Evolutionary conservation across 1,140 invertebrate genomes (phyloP), one percentile per base, ranked within the genome.

Genomic region (Cheumatopsyche charites): DNA sequence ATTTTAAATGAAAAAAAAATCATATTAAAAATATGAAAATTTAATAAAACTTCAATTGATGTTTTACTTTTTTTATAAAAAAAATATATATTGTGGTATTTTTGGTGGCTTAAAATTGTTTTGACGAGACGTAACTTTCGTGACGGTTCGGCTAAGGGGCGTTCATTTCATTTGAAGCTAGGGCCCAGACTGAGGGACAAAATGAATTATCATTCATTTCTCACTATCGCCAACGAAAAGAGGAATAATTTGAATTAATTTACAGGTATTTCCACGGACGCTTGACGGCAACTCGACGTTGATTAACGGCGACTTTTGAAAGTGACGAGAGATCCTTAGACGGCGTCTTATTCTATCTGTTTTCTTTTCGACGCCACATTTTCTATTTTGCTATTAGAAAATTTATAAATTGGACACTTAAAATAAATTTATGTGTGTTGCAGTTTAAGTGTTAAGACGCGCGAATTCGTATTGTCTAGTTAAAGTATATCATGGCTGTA

Each of bases 141-240:
- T 9, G 15, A 52, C 47, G 47, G 47, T 19, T 19, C 47, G n/a
- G 15, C 5, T 17, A 52, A 52, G 19, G 19, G 47, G 47, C 47
- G 47, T 52, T 52, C 47, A 17, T 52, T 52, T 52, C 47, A 52
- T 52, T 52, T 52, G 47, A 19, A 17, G 55, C 23, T 12, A 58
- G 23, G 47, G 62, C 36, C 19, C 26, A 19, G 52, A 26, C n/a
- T 5, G 68, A 43, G 25, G 19, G 29, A 70, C 49, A 65, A 75
- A 73, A 75, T 71, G 71, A 52, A 73, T 75, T 75, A 75, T 70
- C 36, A 75, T 75, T 71, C 71, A 75, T 75, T 75, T 75, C 71
- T 75, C 74, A 75, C 71, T 75, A 75, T 75, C 68, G 45, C 62
- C 67, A 62, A 43, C 45, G 49, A 63, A 43, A 25, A 68, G 66